A percentile compares a stretch with the other conserved stretches of the same genome.
Conservation (phyloP, 2,113 vertebrate species). For the Nematolebias whitei region DNA sequence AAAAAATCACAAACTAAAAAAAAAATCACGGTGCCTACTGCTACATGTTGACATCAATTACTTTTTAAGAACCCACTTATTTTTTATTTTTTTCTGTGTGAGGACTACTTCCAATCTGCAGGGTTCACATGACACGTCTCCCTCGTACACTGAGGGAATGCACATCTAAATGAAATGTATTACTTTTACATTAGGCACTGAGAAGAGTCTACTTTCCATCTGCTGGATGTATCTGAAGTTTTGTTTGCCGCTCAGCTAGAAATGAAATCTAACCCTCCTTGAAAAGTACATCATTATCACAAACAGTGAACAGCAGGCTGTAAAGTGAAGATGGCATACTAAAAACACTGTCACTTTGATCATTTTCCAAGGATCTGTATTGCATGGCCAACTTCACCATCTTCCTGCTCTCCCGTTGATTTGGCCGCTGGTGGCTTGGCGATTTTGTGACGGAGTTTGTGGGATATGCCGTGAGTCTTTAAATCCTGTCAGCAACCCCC, state of each 20-base stretch:
- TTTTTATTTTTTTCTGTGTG: not conserved
- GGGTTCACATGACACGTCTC: not conserved
- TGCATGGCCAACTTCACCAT: slow-evolving; percentile 23
- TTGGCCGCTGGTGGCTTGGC: slow-evolving; percentile 1
- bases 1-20: no score
- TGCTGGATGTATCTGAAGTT: not conserved
- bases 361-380: slow-evolving; percentile 16
- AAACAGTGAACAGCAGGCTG: slow-evolving; percentile 4
- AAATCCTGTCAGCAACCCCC: slow-evolving; percentile 32
- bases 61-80: no score
- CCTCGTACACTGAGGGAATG: not conserved
- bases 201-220: not conserved
- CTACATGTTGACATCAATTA: no score
- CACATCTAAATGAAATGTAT: not conserved
- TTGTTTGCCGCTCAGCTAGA: slow-evolving; percentile 4
- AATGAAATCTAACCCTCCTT: slow-evolving; percentile 18
- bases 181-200: not conserved
- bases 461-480: slow-evolving; percentile 17
- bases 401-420: slow-evolving; percentile 7
- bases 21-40: no score
- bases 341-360: slow-evolving; percentile 41
- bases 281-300: slow-evolving; percentile 12
- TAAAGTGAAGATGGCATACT: slow-evolving; percentile 33
- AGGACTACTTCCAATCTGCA: not conserved
- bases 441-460: slow-evolving; percentile 41